Conservation (phyloP, 2,888 invertebrate species). For the Ophioninae sp. region DNA sequence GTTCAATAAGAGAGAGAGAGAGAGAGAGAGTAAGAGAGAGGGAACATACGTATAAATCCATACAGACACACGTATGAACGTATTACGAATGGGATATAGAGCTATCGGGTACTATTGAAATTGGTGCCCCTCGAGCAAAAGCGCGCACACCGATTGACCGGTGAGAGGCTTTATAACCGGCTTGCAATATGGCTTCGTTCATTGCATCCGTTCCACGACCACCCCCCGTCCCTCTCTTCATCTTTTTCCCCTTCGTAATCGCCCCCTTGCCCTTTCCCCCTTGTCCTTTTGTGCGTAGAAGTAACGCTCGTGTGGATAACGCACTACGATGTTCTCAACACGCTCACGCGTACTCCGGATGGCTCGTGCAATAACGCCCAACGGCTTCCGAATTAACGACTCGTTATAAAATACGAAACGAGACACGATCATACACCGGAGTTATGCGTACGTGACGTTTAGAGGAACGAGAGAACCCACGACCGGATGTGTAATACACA, state of each 20-base stretch:
- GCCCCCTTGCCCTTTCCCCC: slow-evolving; percentile 3
- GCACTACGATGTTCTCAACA: neutral
- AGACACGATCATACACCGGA: neutral
- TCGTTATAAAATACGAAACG: slow-evolving; percentile 50
- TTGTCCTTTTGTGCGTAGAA: neutral
- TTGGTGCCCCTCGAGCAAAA: slow-evolving; percentile 51
- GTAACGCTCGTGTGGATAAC: neutral
- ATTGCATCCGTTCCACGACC: slow-evolving; percentile 47
- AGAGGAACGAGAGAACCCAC: neutral
- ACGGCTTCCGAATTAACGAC: slow-evolving; percentile 54
- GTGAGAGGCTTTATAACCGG: slow-evolving; percentile 59
- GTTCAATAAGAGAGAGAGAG: no score
- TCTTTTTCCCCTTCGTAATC: slow-evolving; percentile 2
- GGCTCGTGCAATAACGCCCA: slow-evolving; percentile 44
- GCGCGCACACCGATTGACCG: slow-evolving; percentile 57
- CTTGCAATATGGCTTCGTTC: slow-evolving; percentile 62
- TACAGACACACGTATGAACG: slow-evolving; percentile 1
- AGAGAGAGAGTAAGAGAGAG: no score
- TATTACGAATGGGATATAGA: slow-evolving; percentile 7
- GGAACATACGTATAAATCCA: neutral
- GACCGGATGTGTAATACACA: slow-evolving; percentile 6
- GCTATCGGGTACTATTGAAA: slow-evolving; percentile 52
- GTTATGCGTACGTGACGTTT: no score
- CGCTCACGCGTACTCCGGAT: slow-evolving; percentile 7
- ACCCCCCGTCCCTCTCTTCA: neutral